A percentile compares a stretch with the other conserved stretches of the same genome.
Evolutionary conservation across 2,888 invertebrate genomes (phyloP).

Genomic region (Mylabris sibirica): DNA sequence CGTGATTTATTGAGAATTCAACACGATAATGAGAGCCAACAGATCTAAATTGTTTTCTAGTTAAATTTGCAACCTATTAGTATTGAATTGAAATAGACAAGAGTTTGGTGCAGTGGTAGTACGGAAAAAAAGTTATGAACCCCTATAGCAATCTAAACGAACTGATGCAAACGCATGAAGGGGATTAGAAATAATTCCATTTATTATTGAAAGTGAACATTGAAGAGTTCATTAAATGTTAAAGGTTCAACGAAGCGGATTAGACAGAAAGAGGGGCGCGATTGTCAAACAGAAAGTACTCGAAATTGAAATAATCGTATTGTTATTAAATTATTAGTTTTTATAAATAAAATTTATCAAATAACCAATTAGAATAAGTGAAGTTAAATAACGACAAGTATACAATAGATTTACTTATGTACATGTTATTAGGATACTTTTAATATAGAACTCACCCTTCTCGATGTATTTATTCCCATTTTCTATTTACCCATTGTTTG

Average conservation of each 20-base stretch:
- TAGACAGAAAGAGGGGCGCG: constrained; percentile 16
- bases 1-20: neutral
- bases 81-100: constrained; percentile 8
- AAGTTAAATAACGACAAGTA: neutral
- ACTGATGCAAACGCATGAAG: constrained; percentile 34
- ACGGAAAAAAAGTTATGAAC: constrained; percentile 18
- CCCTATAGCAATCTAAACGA: constrained; percentile 29
- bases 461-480: neutral
- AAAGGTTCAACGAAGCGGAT: constrained; percentile 37
- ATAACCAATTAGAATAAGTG: neutral
- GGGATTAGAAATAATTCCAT: constrained; percentile 47
- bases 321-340: constrained; percentile 18
- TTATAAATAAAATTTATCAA: neutral
- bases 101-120: neutral
- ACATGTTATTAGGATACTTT: neutral
- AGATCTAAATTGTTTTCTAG: constrained; percentile 9
- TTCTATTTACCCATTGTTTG: neutral
- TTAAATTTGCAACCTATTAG: constrained; percentile 6
- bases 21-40: neutral
- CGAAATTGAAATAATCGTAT: constrained; percentile 20
- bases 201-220: constrained; percentile 42
- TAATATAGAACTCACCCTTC: neutral
- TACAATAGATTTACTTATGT: neutral
- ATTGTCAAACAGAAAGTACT: constrained; percentile 28
- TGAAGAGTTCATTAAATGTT: constrained; percentile 48